Evolutionary conservation across 2,797 vertebrate genomes (phyloP), one percentile per base, ranked within the genome.

Genomic region (Neosilurus mollespiculum): DNA sequence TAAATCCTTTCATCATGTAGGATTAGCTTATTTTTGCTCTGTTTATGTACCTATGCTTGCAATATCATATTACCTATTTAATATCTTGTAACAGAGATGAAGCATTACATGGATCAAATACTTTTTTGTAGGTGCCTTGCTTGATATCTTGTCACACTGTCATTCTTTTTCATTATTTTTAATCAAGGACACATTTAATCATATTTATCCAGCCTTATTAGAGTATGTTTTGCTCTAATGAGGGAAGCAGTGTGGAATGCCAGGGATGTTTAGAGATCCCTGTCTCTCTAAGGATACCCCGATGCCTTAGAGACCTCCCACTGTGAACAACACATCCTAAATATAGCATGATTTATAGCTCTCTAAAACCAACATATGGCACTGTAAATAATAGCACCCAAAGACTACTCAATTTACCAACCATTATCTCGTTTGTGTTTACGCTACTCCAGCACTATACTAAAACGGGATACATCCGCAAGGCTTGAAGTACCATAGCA

Each of bases 281-380:
- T 15, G 34, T 59, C 62, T 86, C 84, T 82, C 81, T 87, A 71
- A 65, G 78, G 85, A 87, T 88, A 87, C 86, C 81, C 75, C 53
- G 71, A 85, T 86, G 83, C 89, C 88, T 87, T 58, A 81, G 88
- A 89, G 90, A 92, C 90, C 86, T 89, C 80, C 62, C 61, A 73
- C 73, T 86, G 88, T 88, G 86, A 87, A 88, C 77, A 89, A 88
- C 90, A 87, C 84, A 86, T 70, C 89, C 92, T 93, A 94, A 92
- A 93, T 88, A 93, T 93, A 94, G 91, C 20, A 67, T 67, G 34
- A 76, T 89, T 87, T 85, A 88, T 83, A 90, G 78, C 58, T 30
- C 76, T 64, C 71, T 67, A n/a, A 86, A 83, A 85, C 79, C 87
- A 87, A 81, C 87, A 90, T 83, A 87, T 86, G 88, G 86, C 83